A percentile compares a stretch with the other conserved stretches of the same genome.
These are phyloP conservation scores for Rhizoglyphus robini DNA, from an alignment of 1,140 invertebrate genomes.

Conservation along the genomic window DNA sequence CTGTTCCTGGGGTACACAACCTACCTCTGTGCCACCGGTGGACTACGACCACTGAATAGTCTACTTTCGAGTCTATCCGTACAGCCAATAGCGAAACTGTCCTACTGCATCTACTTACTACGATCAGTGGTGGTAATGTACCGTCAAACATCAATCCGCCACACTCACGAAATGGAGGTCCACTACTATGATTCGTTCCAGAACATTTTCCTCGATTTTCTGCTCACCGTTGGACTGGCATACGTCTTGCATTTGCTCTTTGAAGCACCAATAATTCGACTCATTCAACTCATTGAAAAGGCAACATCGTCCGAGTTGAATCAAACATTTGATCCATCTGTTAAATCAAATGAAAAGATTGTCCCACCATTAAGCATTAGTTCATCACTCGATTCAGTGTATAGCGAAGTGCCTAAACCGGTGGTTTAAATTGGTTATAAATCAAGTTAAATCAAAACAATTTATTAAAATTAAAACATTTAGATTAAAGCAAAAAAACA, in stretches of 20 bases:
- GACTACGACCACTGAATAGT: background rate
- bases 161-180: background rate
- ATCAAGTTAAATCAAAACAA: no score
- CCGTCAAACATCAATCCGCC: background rate
- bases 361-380: no score
- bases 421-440: no score
- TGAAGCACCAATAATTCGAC: background rate
- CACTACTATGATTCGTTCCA: background rate
- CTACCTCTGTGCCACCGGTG: background rate
- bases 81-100: background rate
- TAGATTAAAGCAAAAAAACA: no score
- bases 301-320: no score
- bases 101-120: background rate
- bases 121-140: background rate
- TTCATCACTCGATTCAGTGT: no score
- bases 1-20: background rate
- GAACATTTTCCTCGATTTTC: background rate
- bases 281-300: background rate
- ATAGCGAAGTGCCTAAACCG: no score
- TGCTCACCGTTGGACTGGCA: background rate
- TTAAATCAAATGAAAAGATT: no score
- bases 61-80: background rate
- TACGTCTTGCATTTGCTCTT: background rate
- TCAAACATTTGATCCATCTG: no score
- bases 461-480: no score